These are phyloP conservation scores for Clarias laeviceps DNA, from an alignment of 2,797 vertebrate genomes.

Conservation along the genomic window DNA sequence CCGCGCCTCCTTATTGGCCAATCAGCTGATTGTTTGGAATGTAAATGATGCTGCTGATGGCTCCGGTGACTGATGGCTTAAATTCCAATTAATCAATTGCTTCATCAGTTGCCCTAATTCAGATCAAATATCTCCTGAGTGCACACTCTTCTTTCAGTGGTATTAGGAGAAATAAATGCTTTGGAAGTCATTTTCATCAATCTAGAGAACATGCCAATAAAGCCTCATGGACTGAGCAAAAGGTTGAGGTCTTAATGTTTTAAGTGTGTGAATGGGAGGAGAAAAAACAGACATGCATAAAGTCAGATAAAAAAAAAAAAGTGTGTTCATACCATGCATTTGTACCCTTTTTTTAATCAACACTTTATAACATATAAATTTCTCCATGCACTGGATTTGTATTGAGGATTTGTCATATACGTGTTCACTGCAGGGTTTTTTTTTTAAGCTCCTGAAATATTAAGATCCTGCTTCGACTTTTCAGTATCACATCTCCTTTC, in stretches of 20 bases:
- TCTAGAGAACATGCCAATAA: slow-evolving; percentile 85
- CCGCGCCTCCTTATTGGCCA: slow-evolving; percentile 82
- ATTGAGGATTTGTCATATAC: not conserved
- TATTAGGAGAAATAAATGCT: slow-evolving; percentile 92
- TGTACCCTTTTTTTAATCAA: not conserved
- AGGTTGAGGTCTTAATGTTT: slow-evolving; percentile 76
- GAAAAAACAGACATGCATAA: not conserved
- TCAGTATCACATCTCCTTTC: slow-evolving; percentile 55
- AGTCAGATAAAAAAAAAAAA: no score
- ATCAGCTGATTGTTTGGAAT: slow-evolving; percentile 96
- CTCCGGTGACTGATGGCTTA: slow-evolving; percentile 95
- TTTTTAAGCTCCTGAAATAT: slow-evolving; percentile 67
- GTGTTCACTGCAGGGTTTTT: not conserved
- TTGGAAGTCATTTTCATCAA: slow-evolving; percentile 90
- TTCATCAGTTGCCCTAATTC: slow-evolving; percentile 97
- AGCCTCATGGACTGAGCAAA: slow-evolving; percentile 69
- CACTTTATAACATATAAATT: not conserved
- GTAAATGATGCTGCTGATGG: slow-evolving; percentile 94
- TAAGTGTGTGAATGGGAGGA: slow-evolving; percentile 63
- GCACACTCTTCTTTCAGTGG: slow-evolving; percentile 82
- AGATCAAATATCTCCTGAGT: slow-evolving; percentile 96
- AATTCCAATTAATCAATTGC: slow-evolving; percentile 99
- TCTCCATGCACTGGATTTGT: not conserved
- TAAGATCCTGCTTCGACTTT: slow-evolving; percentile 58
- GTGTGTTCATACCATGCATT: slow-evolving; percentile 8